These are phyloP conservation scores for Phasia obesa DNA, from an alignment of 2,888 invertebrate species.

Conservation along the genomic window DNA sequence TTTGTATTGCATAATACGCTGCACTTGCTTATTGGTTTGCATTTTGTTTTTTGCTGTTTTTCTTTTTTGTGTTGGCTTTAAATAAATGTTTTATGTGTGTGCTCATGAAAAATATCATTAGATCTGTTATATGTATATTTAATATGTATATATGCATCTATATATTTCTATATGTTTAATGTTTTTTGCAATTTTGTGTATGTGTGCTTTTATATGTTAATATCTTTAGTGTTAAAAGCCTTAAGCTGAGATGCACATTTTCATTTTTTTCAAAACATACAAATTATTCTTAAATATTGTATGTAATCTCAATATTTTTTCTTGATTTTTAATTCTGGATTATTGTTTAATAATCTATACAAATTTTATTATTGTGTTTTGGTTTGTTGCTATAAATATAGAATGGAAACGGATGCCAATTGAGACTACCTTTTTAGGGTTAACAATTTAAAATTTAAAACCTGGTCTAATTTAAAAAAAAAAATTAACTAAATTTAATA, in stretches of 20 bases:
- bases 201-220: conserved; percentile 15
- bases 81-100: background rate
- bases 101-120: conserved; percentile 55
- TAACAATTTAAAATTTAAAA: too few relatives aligned
- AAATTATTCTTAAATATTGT: conserved; percentile 48
- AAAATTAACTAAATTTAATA: too few relatives aligned
- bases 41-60: conserved; percentile 40
- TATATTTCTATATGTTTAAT: conserved; percentile 20
- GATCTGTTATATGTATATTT: conserved; percentile 30
- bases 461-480: too few relatives aligned
- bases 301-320: conserved; percentile 35
- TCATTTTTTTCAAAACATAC: conserved; percentile 15
- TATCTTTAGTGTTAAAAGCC: conserved; percentile 36
- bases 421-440: too few relatives aligned
- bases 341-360: conserved; percentile 43
- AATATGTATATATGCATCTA: conserved; percentile 27
- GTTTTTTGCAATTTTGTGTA: conserved; percentile 23
- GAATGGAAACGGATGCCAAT: too few relatives aligned
- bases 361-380: background rate
- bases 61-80: conserved; percentile 20
- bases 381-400: conserved; percentile 68
- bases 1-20: conserved; percentile 32
- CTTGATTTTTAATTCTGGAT: conserved; percentile 33
- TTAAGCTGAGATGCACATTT: conserved; percentile 63
- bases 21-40: conserved; percentile 35